These are phyloP conservation scores for Chironomus tepperi DNA, from an alignment of 1,140 invertebrate species.

Conservation along the genomic window DNA sequence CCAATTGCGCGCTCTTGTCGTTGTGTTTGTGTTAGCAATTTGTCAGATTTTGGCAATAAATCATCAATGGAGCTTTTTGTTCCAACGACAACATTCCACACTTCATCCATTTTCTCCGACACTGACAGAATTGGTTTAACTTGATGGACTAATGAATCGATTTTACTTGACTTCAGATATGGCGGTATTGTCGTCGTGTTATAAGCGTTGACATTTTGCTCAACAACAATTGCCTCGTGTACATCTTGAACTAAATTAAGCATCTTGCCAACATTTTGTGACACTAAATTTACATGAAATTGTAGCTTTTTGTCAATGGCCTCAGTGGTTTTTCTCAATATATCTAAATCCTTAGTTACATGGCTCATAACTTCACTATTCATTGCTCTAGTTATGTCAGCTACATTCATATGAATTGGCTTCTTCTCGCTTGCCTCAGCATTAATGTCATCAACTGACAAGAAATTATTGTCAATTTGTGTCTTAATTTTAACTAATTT, in stretches of 20 bases:
- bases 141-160: conserved; percentile 65
- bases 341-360: conserved; percentile 63
- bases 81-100: conserved; percentile 78
- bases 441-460: conserved; percentile 69
- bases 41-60: conserved; percentile 74
- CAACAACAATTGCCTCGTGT: conserved; percentile 67
- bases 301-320: conserved; percentile 73
- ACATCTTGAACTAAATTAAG: conserved; percentile 68
- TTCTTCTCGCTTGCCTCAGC: conserved; percentile 78
- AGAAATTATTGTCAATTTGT: conserved; percentile 70
- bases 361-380: conserved; percentile 67
- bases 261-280: conserved; percentile 67
- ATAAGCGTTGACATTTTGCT: conserved; percentile 41
- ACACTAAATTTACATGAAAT: conserved; percentile 73
- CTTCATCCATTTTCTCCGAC: conserved; percentile 81
- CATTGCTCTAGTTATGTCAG: conserved; percentile 68
- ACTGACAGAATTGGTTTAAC: conserved; percentile 75
- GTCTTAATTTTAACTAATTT: conserved; percentile 69
- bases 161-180: conserved; percentile 55
- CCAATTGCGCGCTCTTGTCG: conserved; percentile 77
- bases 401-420: conserved; percentile 65
- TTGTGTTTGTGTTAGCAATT: conserved; percentile 73
- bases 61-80: conserved; percentile 78
- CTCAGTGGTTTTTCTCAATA: conserved; percentile 60
- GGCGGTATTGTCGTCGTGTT: conserved; percentile 47